Evolutionary conservation across 2,888 invertebrate species (phyloP).

Genomic region (Laspeyria flexula): DNA sequence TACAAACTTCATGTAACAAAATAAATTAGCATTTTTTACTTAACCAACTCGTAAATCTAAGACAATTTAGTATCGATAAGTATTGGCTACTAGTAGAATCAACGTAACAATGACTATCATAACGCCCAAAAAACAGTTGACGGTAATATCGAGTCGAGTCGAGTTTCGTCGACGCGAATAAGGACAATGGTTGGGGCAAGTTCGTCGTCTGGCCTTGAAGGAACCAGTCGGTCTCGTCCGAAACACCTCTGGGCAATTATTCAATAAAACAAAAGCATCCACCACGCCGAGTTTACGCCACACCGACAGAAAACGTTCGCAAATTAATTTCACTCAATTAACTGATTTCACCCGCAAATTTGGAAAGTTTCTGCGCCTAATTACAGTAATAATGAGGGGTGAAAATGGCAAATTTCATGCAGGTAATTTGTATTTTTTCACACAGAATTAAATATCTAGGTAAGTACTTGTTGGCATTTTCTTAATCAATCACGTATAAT

Average conservation of each 20-base stretch:
- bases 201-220: slow-evolving; percentile 84
- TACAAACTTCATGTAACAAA: slow-evolving; percentile 24
- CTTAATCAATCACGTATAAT: too few species aligned
- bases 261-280: slow-evolving; percentile 85
- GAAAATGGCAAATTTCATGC: not conserved
- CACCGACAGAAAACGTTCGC: slow-evolving; percentile 66
- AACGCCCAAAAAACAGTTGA: slow-evolving; percentile 34
- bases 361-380: slow-evolving; percentile 25
- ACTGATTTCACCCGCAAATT: slow-evolving; percentile 47
- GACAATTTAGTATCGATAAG: slow-evolving; percentile 12
- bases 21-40: slow-evolving; percentile 10
- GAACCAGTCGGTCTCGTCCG: slow-evolving; percentile 83
- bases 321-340: slow-evolving; percentile 70
- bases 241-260: slow-evolving; percentile 85
- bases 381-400: slow-evolving; percentile 16
- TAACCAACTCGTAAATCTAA: slow-evolving; percentile 5
- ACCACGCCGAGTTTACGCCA: slow-evolving; percentile 73
- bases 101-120: slow-evolving; percentile 38
- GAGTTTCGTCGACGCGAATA: slow-evolving; percentile 59
- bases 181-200: slow-evolving; percentile 70
- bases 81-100: slow-evolving; percentile 9
- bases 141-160: slow-evolving; percentile 45
- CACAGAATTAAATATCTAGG: not conserved
- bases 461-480: too few species aligned
- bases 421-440: not conserved